Percentiles rank a stretch among this genome's conserved stretches.
Evolutionary conservation across 2,888 invertebrate genomes (phyloP).

Genomic region (Portevinia maculata): DNA sequence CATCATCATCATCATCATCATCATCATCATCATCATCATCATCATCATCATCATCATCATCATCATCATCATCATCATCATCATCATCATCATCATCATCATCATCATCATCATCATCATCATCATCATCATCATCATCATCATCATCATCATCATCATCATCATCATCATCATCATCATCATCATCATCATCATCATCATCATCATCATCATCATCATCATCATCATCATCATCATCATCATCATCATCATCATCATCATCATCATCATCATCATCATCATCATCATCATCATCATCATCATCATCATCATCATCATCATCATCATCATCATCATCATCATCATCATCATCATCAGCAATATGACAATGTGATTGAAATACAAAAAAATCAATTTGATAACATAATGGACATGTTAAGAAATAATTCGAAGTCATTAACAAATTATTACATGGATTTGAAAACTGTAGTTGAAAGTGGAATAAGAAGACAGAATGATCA

Average conservation of each 20-base stretch:
- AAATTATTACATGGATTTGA: no score
- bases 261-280: constrained; percentile 6
- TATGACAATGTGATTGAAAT: no score
- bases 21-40: constrained; percentile 2
- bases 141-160: constrained; percentile 4
- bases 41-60: constrained; percentile 6
- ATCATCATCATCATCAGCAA: no score
- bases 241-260: constrained; percentile 2
- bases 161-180: constrained; percentile 6
- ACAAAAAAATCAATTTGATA: no score
- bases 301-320: constrained; percentile 6
- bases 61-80: constrained; percentile 4
- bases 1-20: constrained; percentile 6
- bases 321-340: constrained; percentile 5
- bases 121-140: constrained; percentile 6
- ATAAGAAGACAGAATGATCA: no score
- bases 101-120: constrained; percentile 6
- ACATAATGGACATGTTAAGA: no score
- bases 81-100: constrained; percentile 3
- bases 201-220: constrained; percentile 3
- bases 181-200: constrained; percentile 6
- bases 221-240: constrained; percentile 6
- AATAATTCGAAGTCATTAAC: no score
- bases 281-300: constrained; percentile 6
- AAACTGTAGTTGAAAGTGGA: no score